Conservation (phyloP, 2,113 vertebrate species). For the Pterocles burchelli region DNA sequence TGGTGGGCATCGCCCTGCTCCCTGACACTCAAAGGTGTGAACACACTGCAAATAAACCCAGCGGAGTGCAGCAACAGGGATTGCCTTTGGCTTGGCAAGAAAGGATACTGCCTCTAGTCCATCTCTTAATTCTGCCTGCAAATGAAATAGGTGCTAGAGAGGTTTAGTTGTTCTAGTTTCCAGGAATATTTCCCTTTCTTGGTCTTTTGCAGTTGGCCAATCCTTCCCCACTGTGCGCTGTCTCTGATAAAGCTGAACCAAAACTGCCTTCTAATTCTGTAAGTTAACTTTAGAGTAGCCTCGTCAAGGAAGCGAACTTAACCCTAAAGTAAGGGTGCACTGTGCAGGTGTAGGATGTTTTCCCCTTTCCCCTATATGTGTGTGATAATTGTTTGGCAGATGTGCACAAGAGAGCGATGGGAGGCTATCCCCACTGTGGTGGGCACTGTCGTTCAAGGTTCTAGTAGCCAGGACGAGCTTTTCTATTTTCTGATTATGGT, state of each 20-base stretch:
- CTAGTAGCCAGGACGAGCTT: not conserved
- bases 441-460: too few relatives aligned
- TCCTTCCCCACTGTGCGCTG: not conserved
- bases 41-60: not conserved
- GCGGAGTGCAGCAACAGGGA: too few relatives aligned
- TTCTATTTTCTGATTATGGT: not conserved
- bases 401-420: too few relatives aligned
- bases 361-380: rapidly evolving
- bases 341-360: rapidly evolving
- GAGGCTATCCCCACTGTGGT: not conserved
- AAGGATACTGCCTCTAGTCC: not conserved
- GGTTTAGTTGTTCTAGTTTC: not conserved
- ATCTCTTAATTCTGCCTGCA: not conserved
- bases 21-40: not conserved
- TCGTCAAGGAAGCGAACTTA: not conserved
- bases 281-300: not conserved
- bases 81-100: not conserved
- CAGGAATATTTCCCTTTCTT: not conserved
- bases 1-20: not conserved
- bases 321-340: not conserved
- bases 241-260: not conserved
- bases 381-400: not conserved
- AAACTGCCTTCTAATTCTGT: not conserved
- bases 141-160: not conserved
- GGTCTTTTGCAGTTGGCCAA: not conserved